These are phyloP conservation scores for Ceratosolen solmsi DNA, from an alignment of 1,140 invertebrate genomes.

Conservation along the genomic window DNA sequence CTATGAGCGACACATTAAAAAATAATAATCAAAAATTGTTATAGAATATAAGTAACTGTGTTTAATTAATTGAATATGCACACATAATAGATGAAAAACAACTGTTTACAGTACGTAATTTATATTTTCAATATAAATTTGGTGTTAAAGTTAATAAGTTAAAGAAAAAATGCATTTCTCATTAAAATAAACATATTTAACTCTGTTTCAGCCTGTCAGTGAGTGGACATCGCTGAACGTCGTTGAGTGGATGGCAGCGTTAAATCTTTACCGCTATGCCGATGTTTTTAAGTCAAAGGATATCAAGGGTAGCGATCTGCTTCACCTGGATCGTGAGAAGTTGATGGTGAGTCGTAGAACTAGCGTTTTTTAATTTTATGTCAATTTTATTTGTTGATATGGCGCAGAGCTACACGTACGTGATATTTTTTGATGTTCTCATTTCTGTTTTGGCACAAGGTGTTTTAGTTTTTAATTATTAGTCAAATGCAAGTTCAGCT, in stretches of 20 bases:
- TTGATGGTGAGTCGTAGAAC: conserved; percentile 76
- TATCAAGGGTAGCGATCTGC: conserved; percentile 81
- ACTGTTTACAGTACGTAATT: no score
- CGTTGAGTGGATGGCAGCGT: conserved; percentile 84
- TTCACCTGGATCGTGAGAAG: conserved; percentile 80
- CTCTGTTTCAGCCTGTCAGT: conserved; percentile 77
- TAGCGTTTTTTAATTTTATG: not conserved
- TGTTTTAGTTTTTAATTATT: no score
- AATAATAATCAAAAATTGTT: no score
- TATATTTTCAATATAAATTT: no score
- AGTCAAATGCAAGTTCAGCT: no score
- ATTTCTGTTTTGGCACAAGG: no score
- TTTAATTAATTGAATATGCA: no score
- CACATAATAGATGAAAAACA: no score
- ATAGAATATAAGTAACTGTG: no score
- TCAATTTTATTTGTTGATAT: not conserved
- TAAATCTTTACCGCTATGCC: conserved; percentile 82
- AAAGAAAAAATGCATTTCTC: not conserved
- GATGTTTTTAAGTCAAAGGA: conserved; percentile 83
- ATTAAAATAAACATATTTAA: not conserved
- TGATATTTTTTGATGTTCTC: no score
- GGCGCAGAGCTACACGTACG: not conserved
- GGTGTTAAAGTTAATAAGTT: no score
- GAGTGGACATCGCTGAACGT: conserved; percentile 82
- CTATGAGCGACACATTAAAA: no score